These are phyloP conservation scores for Sander vitreus DNA, from an alignment of 2,113 vertebrate genomes.

Conservation along the genomic window DNA sequence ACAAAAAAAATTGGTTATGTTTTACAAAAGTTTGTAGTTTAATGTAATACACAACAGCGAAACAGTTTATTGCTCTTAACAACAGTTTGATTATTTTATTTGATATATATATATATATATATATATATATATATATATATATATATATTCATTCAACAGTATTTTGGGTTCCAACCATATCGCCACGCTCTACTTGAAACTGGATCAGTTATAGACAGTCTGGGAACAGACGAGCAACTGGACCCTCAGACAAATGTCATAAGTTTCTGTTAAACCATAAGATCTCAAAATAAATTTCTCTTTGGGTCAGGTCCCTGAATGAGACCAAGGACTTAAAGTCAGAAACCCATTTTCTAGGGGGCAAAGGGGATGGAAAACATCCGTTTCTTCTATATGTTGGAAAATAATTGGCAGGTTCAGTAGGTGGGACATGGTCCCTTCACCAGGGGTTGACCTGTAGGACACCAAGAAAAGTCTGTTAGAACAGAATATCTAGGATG, in stretches of 20 bases:
- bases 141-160: no score
- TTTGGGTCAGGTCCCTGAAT: conserved; percentile 9
- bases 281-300: conserved; percentile 14
- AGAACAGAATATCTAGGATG: conserved; percentile 56
- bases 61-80: background rate
- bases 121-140: no score
- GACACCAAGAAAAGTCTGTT: conserved; percentile 68
- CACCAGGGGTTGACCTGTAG: conserved; percentile 66
- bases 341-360: conserved; percentile 46
- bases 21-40: background rate
- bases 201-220: background rate
- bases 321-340: conserved; percentile 31
- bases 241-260: background rate
- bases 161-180: background rate
- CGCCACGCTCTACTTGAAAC: background rate
- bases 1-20: background rate
- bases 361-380: conserved; percentile 63
- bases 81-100: background rate
- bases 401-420: conserved; percentile 77
- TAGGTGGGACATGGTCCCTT: conserved; percentile 69
- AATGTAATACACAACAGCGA: no score
- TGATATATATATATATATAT: background rate
- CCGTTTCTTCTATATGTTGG: conserved; percentile 47
- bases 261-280: conserved; percentile 10
- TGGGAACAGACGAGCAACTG: background rate